Percentiles rank a stretch among this genome's conserved stretches.
Conservation (phyloP, 2,113 vertebrate species). For the Sinocyclocheilus grahami region DNA sequence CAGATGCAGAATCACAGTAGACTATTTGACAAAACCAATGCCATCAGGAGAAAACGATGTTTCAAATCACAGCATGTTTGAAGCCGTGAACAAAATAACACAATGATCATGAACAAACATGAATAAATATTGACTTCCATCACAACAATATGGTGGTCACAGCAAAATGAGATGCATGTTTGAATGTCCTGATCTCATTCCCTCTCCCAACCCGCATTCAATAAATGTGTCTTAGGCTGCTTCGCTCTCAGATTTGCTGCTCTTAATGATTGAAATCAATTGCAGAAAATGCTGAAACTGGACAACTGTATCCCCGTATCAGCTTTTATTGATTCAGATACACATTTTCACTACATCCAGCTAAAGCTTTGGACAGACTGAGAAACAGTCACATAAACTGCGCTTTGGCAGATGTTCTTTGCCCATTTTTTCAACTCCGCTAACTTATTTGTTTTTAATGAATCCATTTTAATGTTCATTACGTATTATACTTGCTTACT, state of each 20-base stretch:
- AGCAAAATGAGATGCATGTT: background rate
- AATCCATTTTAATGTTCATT: background rate
- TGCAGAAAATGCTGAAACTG: background rate
- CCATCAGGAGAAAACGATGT: background rate
- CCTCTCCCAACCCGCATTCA: background rate
- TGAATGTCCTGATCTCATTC: background rate
- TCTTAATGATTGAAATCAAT: background rate
- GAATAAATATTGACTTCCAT: background rate
- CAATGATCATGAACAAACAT: conserved; percentile 4
- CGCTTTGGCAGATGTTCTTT: background rate
- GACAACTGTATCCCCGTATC: background rate
- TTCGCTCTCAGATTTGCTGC: background rate
- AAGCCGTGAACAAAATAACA: background rate
- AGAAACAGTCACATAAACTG: background rate
- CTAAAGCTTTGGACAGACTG: background rate
- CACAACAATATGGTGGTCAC: background rate
- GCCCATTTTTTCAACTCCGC: background rate
- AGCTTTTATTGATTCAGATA: conserved; percentile 12
- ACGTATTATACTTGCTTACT: background rate
- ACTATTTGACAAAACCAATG: background rate
- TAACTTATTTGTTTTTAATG: background rate
- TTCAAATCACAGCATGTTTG: conserved; percentile 4
- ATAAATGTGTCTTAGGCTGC: background rate
- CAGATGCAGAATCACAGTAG: background rate
- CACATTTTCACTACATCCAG: background rate